Percentiles rank a stretch among this genome's conserved stretches.
phyloP scores from a whole-genome alignment of 2,113 vertebrate genomes.

The Psittacus erithacus region DNA sequence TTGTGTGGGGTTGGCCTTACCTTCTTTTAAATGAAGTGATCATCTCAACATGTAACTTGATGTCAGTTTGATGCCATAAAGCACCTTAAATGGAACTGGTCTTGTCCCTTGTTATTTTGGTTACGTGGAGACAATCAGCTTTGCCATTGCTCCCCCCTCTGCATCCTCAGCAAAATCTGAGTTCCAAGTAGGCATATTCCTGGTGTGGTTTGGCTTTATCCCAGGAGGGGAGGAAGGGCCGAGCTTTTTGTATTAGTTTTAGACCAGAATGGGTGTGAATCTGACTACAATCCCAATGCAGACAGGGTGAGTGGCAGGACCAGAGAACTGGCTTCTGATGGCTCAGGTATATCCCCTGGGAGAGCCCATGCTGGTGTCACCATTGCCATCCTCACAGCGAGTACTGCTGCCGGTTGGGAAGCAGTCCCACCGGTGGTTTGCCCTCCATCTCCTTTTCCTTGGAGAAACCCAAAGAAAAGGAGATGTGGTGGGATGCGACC shows the following conservation, averaged over 20 bases:
- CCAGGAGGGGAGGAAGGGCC: not conserved
- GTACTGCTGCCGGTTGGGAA: not conserved
- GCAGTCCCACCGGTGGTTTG: not conserved
- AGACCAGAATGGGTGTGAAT: not conserved
- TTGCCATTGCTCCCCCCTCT: not conserved
- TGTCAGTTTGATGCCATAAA: constrained; percentile 22
- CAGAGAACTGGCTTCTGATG: not conserved
- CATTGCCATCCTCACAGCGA: not conserved
- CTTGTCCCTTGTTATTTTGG: not conserved
- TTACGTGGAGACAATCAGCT: constrained; percentile 56
- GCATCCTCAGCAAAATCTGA: not conserved
- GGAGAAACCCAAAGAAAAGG: not conserved
- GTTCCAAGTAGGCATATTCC: not conserved
- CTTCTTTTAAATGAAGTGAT: not conserved
- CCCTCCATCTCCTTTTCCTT: not conserved
- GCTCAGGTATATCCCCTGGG: not conserved
- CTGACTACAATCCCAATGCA: not conserved
- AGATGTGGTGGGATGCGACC: not conserved
- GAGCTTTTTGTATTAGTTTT: not conserved
- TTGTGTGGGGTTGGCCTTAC: not conserved
- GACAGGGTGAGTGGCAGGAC: not conserved
- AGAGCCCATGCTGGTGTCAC: not conserved
- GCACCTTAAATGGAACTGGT: constrained; percentile 66
- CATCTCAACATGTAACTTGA: constrained; percentile 40
- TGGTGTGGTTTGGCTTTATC: not conserved